A percentile compares a stretch with the other conserved stretches of the same genome.
Evolutionary conservation across 2,888 invertebrate genomes (phyloP).

Genomic region (Catocala sponsa): DNA sequence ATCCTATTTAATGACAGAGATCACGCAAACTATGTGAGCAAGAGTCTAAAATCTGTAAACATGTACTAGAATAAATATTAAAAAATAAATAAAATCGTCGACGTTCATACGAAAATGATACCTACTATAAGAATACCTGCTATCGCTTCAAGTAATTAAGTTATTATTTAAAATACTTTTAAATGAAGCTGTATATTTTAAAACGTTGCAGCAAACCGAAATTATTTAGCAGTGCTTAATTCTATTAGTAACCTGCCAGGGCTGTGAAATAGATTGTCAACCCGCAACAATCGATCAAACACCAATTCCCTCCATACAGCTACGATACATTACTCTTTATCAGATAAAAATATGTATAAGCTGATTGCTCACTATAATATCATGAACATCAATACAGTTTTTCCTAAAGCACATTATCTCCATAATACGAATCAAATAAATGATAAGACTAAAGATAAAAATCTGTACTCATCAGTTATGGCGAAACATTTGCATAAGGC

Average conservation of each 20-base stretch:
- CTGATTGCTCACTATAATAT: constrained; percentile 72
- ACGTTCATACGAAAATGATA: too few relatives aligned
- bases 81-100: too few relatives aligned
- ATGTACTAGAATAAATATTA: too few relatives aligned
- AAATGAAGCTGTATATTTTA: too few relatives aligned
- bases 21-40: constrained; percentile 39
- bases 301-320: constrained; percentile 52
- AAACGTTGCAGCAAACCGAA: too few relatives aligned
- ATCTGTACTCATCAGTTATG: constrained; percentile 11
- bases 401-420: constrained; percentile 55
- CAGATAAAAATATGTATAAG: constrained; percentile 77
- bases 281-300: constrained; percentile 66
- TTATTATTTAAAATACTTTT: too few relatives aligned
- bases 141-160: too few relatives aligned
- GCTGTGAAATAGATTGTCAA: constrained; percentile 25
- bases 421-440: constrained; percentile 26
- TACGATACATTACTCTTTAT: constrained; percentile 64
- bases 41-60: constrained; percentile 3
- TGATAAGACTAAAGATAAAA: constrained; percentile 33
- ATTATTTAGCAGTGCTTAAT: constrained; percentile 2
- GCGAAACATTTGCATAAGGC: constrained; percentile 16
- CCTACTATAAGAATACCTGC: too few relatives aligned
- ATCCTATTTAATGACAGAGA: constrained; percentile 26
- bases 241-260: constrained; percentile 39
- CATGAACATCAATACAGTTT: constrained; percentile 64